Evolutionary conservation across 2,113 vertebrate species (phyloP).

Genomic region (Clupea harengus): DNA sequence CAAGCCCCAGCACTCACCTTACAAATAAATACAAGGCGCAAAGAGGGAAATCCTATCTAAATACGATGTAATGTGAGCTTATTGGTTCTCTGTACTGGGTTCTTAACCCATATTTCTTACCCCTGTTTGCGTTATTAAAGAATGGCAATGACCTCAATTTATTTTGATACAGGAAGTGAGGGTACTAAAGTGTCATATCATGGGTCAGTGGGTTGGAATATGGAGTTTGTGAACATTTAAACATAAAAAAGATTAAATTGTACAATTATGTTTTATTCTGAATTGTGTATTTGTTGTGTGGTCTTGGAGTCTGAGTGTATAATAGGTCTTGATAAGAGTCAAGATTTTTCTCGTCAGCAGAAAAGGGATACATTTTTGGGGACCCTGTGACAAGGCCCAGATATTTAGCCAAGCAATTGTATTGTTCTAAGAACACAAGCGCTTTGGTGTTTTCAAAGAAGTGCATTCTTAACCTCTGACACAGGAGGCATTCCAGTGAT

Average conservation of each 20-base stretch:
- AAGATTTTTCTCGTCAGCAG: background rate
- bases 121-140: constrained; percentile 25
- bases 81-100: background rate
- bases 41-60: background rate
- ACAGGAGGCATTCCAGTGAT: background rate
- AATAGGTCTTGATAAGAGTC: background rate
- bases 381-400: constrained; percentile 25
- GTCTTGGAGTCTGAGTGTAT: constrained; percentile 12
- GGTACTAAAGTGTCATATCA: background rate
- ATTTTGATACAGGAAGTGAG: background rate
- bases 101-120: background rate
- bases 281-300: constrained; percentile 22
- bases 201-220: background rate
- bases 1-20: constrained; percentile 6
- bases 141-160: background rate
- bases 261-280: background rate
- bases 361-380: background rate
- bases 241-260: background rate
- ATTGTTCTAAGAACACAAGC: constrained; percentile 27
- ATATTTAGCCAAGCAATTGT: constrained; percentile 32
- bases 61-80: constrained; percentile 19
- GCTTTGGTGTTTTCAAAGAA: background rate
- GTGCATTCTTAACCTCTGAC: constrained; percentile 11
- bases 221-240: background rate
- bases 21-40: constrained; percentile 38